A percentile compares a stretch with the other conserved stretches of the same genome.
Evolutionary conservation across 2,797 vertebrate genomes (phyloP).

Genomic region (Graptemys geographica): DNA sequence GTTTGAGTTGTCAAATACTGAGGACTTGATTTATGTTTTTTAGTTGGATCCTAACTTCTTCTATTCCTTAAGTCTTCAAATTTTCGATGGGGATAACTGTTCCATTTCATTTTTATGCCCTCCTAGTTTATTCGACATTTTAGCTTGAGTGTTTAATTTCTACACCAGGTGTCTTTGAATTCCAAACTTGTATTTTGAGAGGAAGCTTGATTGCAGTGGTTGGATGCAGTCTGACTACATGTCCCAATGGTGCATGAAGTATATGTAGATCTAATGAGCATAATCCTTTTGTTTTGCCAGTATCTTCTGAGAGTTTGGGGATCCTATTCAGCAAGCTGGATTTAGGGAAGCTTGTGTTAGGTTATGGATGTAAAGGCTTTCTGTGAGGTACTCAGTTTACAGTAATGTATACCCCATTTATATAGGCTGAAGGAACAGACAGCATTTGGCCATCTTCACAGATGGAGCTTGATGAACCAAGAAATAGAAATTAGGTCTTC

Average conservation of each 20-base stretch:
- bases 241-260: not conserved
- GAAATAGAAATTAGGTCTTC: not conserved
- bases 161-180: not conserved
- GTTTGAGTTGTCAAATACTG: not conserved
- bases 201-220: not conserved
- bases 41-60: not conserved
- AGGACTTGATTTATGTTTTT: not conserved
- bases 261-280: not conserved
- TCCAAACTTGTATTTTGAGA: not conserved
- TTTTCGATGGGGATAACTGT: not conserved
- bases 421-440: not conserved
- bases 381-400: not conserved
- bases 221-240: not conserved
- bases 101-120: not conserved
- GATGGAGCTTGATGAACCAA: not conserved
- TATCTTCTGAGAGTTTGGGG: not conserved
- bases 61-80: not conserved
- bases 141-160: not conserved
- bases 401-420: not conserved
- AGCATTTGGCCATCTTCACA: not conserved
- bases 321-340: not conserved
- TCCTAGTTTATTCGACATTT: not conserved
- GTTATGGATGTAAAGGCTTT: not conserved
- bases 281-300: not conserved
- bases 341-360: not conserved